A percentile compares a stretch with the other conserved stretches of the same genome.
Conservation (phyloP, 2,888 invertebrate species). For the Maniola hyperantus region DNA sequence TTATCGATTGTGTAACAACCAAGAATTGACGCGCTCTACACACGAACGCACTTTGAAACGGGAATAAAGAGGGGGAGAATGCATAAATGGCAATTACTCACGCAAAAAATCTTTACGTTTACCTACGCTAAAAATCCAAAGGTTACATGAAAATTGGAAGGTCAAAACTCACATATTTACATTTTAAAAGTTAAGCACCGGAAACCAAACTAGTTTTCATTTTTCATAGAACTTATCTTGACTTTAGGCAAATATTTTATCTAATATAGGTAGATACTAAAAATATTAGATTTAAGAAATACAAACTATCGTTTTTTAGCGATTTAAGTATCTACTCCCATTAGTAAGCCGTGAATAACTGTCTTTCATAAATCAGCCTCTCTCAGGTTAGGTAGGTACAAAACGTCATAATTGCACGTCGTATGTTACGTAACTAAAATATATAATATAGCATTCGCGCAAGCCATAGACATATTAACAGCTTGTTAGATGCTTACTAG, state of each 20-base stretch:
- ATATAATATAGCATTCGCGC: background rate
- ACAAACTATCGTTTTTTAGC: no score
- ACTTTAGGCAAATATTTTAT: slow-evolving; percentile 2
- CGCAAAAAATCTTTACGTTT: slow-evolving; percentile 7
- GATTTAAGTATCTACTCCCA: no score
- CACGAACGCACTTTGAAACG: background rate
- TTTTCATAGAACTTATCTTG: slow-evolving; percentile 7
- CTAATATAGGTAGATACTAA: background rate
- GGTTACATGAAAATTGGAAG: slow-evolving; percentile 6
- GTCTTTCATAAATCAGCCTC: no score
- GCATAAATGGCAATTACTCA: slow-evolving; percentile 9
- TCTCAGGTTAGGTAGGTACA: no score
- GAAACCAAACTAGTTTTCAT: slow-evolving; percentile 14
- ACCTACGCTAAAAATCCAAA: slow-evolving; percentile 5
- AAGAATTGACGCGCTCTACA: slow-evolving; percentile 2
- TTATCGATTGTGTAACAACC: slow-evolving; percentile 6
- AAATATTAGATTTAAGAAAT: no score
- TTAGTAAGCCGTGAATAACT: no score
- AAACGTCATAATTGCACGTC: background rate
- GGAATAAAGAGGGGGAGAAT: slow-evolving; percentile 6
- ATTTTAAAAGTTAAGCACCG: slow-evolving; percentile 18
- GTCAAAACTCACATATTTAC: slow-evolving; percentile 14
- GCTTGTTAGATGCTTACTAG: slow-evolving; percentile 2
- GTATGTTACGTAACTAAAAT: background rate
- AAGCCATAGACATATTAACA: background rate